Conservation (phyloP, 2,888 invertebrate species). For the Hirtodrosophila duncani region DNA sequence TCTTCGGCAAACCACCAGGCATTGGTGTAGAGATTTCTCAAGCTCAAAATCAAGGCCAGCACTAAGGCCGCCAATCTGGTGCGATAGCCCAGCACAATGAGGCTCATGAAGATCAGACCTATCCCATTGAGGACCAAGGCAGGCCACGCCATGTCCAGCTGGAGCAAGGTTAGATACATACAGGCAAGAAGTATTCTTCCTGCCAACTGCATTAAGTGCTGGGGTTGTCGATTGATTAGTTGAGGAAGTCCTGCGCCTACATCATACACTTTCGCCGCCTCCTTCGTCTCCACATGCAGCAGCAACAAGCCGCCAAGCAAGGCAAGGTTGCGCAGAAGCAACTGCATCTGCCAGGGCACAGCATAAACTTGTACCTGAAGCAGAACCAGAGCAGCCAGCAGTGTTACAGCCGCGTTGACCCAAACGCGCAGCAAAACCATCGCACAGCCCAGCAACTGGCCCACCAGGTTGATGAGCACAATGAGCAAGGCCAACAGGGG, state of each 20-base stretch:
- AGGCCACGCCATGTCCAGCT: background rate
- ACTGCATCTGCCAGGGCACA: constrained; percentile 6
- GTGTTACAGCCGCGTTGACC: constrained; percentile 17
- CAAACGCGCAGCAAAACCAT: constrained; percentile 10
- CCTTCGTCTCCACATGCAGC: constrained; percentile 26
- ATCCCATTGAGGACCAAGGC: constrained; percentile 8
- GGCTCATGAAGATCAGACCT: constrained; percentile 18
- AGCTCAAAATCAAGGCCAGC: constrained; percentile 10
- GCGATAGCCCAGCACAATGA: constrained; percentile 34
- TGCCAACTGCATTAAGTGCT: constrained; percentile 29
- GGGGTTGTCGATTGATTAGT: constrained; percentile 10
- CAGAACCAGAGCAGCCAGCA: constrained; percentile 20
- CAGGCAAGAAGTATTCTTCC: constrained; percentile 23
- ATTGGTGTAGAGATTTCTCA: constrained; percentile 27
- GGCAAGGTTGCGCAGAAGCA: constrained; percentile 23
- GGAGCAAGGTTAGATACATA: constrained; percentile 28
- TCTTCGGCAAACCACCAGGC: constrained; percentile 20
- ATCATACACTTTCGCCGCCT: background rate
- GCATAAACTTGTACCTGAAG: constrained; percentile 17
- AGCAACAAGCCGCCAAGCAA: constrained; percentile 27
- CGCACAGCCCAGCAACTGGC: constrained; percentile 23
- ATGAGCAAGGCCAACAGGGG: background rate
- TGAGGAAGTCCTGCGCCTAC: constrained; percentile 16
- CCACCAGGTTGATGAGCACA: constrained; percentile 16
- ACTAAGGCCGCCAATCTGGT: constrained; percentile 21